Conservation (phyloP, 2,888 invertebrate genomes). For the Cheilosia grossa region DNA sequence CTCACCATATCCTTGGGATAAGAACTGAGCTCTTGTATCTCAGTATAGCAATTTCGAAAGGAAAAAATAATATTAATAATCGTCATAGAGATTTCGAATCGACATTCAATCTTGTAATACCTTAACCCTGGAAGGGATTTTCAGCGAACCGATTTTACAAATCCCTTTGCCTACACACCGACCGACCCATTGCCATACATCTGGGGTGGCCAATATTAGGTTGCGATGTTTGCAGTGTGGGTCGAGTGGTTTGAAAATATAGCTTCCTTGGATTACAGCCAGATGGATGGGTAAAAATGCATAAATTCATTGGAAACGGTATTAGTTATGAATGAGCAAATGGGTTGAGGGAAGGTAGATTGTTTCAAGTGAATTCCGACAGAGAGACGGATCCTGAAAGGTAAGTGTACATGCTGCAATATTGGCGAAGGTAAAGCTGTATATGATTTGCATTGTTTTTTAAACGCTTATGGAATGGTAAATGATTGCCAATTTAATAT, state of each 20-base stretch:
- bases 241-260: background rate
- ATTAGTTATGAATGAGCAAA: background rate
- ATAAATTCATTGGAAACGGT: background rate
- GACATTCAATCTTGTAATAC: constrained; percentile 6
- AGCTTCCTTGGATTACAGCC: background rate
- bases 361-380: background rate
- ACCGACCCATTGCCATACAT: background rate
- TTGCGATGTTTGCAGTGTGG: background rate
- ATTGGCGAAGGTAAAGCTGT: background rate
- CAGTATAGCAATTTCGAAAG: no score
- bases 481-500: no score
- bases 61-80: no score
- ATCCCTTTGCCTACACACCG: background rate
- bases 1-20: no score
- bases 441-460: background rate
- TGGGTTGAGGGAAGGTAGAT: background rate
- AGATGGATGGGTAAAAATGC: background rate
- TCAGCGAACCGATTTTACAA: background rate
- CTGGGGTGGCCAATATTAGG: background rate
- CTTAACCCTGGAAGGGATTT: constrained; percentile 1
- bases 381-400: background rate
- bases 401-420: background rate
- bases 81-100: background rate
- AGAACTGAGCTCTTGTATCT: no score
- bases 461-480: no score